Evolutionary conservation across 2,888 invertebrate genomes (phyloP).

Genomic region (Penaeus monodon): DNA sequence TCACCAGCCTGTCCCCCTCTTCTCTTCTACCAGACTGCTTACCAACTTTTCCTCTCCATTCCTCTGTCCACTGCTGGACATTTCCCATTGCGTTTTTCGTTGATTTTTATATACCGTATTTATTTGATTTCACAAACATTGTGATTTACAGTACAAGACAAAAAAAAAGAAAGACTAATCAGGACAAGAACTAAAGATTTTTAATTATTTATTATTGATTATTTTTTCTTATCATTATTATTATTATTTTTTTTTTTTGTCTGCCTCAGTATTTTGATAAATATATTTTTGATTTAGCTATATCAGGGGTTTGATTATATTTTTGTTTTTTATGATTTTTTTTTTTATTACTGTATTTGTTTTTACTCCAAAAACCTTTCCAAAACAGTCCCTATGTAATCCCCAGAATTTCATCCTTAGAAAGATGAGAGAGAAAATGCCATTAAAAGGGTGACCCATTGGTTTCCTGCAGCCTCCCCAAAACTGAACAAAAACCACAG

Average conservation of each 20-base stretch:
- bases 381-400: slow-evolving; percentile 60
- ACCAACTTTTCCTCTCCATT: slow-evolving; percentile 59
- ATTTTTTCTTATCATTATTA: too few relatives aligned
- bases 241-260: slow-evolving; percentile 38
- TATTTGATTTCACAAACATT: slow-evolving; percentile 53
- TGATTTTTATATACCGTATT: slow-evolving; percentile 51
- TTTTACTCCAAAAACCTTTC: slow-evolving; percentile 57
- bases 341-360: slow-evolving; percentile 24
- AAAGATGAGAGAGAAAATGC: slow-evolving; percentile 63
- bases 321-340: slow-evolving; percentile 30
- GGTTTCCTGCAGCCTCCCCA: slow-evolving; percentile 52
- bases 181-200: slow-evolving; percentile 50
- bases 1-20: slow-evolving; percentile 62
- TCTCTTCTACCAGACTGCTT: slow-evolving; percentile 61
- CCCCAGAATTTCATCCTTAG: slow-evolving; percentile 56
- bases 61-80: slow-evolving; percentile 60
- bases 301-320: slow-evolving; percentile 47
- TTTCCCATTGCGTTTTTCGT: slow-evolving; percentile 58
- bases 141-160: slow-evolving; percentile 52
- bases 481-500: slow-evolving; percentile 58
- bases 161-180: slow-evolving; percentile 42
- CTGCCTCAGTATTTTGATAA: slow-evolving; percentile 49
- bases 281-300: slow-evolving; percentile 37
- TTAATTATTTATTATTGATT: slow-evolving; percentile 9
- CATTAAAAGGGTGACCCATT: slow-evolving; percentile 61